These are phyloP conservation scores for Mythimna lalbum DNA, from an alignment of 2,888 invertebrate genomes.

Conservation along the genomic window DNA sequence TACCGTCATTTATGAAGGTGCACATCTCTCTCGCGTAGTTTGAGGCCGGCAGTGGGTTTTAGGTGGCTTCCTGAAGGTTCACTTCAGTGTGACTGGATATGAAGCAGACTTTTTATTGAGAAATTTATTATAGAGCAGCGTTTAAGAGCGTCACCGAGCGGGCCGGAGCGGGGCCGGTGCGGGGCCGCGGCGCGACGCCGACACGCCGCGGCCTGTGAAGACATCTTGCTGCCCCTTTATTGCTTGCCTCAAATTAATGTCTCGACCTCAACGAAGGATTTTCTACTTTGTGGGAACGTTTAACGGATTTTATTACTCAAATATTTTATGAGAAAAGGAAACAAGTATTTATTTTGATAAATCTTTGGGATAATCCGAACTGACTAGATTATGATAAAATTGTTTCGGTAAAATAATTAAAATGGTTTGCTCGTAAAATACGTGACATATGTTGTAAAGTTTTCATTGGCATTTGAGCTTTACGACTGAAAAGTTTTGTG, in stretches of 20 bases:
- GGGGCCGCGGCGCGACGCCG: constrained; percentile 49
- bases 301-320: constrained; percentile 85
- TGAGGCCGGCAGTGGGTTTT: constrained; percentile 70
- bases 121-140: constrained; percentile 87
- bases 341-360: constrained; percentile 67
- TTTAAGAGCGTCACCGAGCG: constrained; percentile 82
- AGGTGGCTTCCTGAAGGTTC: constrained; percentile 74
- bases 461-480: constrained; percentile 9
- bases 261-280: constrained; percentile 84
- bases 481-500: constrained; percentile 22
- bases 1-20: constrained; percentile 82
- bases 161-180: constrained; percentile 36
- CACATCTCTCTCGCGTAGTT: constrained; percentile 75
- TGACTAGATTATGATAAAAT: constrained; percentile 46
- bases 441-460: constrained; percentile 31
- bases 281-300: constrained; percentile 86
- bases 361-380: constrained; percentile 55
- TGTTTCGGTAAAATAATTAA: constrained; percentile 37
- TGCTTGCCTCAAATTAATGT: constrained; percentile 90
- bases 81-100: constrained; percentile 72
- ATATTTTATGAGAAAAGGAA: constrained; percentile 80
- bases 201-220: constrained; percentile 75
- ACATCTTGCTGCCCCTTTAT: constrained; percentile 88
- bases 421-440: constrained; percentile 32
- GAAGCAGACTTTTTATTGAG: constrained; percentile 82